These are phyloP conservation scores for Odontothrips loti DNA, from an alignment of 2,888 invertebrate genomes.

Conservation along the genomic window DNA sequence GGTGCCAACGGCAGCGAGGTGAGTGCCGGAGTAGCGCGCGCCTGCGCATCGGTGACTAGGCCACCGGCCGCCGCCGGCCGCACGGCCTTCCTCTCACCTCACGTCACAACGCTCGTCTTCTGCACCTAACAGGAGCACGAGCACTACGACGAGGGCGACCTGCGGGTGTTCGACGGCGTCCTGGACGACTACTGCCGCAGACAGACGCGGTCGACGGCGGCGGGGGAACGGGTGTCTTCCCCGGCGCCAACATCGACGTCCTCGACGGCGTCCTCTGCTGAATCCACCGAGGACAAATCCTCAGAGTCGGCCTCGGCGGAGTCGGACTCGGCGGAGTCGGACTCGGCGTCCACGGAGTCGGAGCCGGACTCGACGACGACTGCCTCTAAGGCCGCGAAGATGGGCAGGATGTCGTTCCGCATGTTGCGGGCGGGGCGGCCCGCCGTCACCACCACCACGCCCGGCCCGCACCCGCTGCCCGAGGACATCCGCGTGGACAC, in stretches of 20 bases:
- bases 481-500: background rate
- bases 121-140: background rate
- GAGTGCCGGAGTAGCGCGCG: background rate
- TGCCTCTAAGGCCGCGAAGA: background rate
- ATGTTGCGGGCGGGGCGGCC: background rate
- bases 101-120: background rate
- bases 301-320: too few relatives aligned
- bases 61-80: background rate
- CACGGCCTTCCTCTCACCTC: background rate
- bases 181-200: constrained; percentile 1
- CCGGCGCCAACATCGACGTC: background rate
- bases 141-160: background rate
- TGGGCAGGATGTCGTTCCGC: background rate
- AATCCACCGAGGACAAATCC: background rate
- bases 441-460: background rate
- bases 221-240: background rate
- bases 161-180: constrained; percentile 13
- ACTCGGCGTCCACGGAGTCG: too few relatives aligned
- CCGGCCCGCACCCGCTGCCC: background rate
- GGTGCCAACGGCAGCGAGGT: background rate
- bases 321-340: too few relatives aligned
- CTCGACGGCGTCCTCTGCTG: background rate
- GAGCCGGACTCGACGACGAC: too few relatives aligned
- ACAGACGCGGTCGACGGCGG: background rate
- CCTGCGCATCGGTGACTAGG: background rate